Base-by-base conservation (phyloP, 2,797 vertebrate species). In the Smutsia temminckii region DNA sequence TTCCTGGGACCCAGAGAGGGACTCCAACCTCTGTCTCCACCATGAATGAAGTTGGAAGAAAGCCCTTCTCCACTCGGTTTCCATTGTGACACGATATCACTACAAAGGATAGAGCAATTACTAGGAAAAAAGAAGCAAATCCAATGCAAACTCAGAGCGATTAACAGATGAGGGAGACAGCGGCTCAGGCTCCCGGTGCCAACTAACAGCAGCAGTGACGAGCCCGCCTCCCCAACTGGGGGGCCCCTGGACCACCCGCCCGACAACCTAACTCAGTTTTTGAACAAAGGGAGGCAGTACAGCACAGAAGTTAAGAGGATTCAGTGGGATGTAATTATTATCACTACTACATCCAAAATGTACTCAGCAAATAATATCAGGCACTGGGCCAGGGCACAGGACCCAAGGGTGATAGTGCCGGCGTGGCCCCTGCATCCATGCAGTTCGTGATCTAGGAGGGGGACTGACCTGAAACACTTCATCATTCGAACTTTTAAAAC, bases 31-130 rank as follows among this genome's bases (percentile, higher is more conserved):
- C 57, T 14, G 75, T 34, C 11, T 46, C 64, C 42, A 63, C 25
- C 75, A 57, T 0, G 40, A n/a, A 13, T 34, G 27, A 68, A 72
- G 69, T 6, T 55, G 49, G 32, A 55, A n/a, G 71, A 14, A 46
- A 92, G 80, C 34, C 77, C 81, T 25, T 83, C 91, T 61, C 89
- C 20, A 80, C 21, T 77, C 18, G 83, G 91, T 81, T 87, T 89
- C 63, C 64, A 61, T 0, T 49, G 49, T 37, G 63, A 94, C 79
- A 49, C 75, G 57, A 55, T 89, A 63, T 34, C 69, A 18, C 37
- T 68, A 34, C 40, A 21, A 85, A 2, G 72, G 53, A 85, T 0
- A 85, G 42, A 89, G 42, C 16, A 51, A 72, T 68, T 68, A 32
- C 77, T 64, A 71, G 27, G 89, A 81, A 90, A 90, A 23, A 11